A percentile compares a stretch with the other conserved stretches of the same genome.
Conservation (phyloP, 2,888 invertebrate genomes). For the Lithophane semibrunnea region DNA sequence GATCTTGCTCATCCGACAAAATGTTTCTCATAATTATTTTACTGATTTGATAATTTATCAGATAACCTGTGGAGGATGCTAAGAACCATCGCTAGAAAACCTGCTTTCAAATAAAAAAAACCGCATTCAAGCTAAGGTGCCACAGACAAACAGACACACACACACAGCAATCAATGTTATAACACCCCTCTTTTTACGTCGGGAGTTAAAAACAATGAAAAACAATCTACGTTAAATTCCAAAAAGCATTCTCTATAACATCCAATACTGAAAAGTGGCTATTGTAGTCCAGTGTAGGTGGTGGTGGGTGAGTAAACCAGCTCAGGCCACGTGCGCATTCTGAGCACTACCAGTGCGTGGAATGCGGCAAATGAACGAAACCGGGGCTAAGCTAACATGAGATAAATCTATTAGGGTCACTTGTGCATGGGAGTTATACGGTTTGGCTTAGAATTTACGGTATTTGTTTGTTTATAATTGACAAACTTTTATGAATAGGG, state of each 20-base stretch:
- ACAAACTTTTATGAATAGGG: too few species aligned
- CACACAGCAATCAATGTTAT: too few species aligned
- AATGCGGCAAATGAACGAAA: conserved; percentile 41
- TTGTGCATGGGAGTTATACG: background rate
- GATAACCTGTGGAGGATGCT: too few species aligned
- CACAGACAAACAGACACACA: too few species aligned
- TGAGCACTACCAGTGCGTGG: conserved; percentile 14
- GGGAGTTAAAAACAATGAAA: too few species aligned
- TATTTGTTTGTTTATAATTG: background rate
- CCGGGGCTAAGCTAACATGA: conserved; percentile 15
- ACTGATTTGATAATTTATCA: background rate
- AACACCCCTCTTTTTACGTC: too few species aligned
- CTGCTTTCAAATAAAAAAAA: too few species aligned
- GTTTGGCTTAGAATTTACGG: background rate
- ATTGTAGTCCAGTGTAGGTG: conserved; percentile 5
- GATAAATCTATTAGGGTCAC: conserved; percentile 42
- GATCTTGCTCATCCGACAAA: background rate
- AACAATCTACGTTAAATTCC: too few species aligned
- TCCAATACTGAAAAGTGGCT: conserved; percentile 27
- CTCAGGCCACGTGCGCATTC: conserved; percentile 32
- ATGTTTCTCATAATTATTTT: background rate
- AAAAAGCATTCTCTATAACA: background rate
- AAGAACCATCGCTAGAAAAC: too few species aligned
- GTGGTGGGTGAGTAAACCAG: conserved; percentile 4
- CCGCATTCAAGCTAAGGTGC: too few species aligned